Conservation (phyloP, 2,113 vertebrate species). For the Eulemur macaco region DNA sequence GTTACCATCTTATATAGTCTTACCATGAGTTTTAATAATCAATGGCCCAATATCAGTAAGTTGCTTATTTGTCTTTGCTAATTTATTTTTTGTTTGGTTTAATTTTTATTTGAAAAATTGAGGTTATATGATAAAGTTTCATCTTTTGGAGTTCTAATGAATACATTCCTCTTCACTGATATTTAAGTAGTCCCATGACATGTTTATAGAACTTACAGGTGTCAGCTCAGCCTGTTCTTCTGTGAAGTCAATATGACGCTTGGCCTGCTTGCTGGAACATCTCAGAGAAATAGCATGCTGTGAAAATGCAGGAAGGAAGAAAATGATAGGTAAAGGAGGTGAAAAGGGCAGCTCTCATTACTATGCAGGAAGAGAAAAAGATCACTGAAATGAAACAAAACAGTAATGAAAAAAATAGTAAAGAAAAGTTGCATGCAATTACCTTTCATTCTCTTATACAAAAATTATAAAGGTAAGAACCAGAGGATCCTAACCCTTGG, state of each 20-base stretch:
- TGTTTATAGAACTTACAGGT: slow-evolving; percentile 87
- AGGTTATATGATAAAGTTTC: background rate
- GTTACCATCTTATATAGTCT: background rate
- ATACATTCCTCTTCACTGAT: background rate
- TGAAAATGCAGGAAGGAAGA: slow-evolving; percentile 80
- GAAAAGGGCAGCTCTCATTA: slow-evolving; percentile 73
- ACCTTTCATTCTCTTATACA: background rate
- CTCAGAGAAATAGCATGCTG: slow-evolving; percentile 89
- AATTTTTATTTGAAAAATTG: slow-evolving; percentile 41
- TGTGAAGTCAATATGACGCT: slow-evolving; percentile 87
- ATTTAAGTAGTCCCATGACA: background rate
- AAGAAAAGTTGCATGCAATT: slow-evolving; percentile 57
- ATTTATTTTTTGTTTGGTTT: slow-evolving; percentile 14
- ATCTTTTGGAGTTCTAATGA: slow-evolving; percentile 31
- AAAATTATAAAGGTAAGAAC: slow-evolving; percentile 1
- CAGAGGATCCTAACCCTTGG: background rate
- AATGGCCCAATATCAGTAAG: background rate
- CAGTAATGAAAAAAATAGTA: slow-evolving; percentile 59
- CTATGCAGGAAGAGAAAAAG: slow-evolving; percentile 69
- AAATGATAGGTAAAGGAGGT: slow-evolving; percentile 68
- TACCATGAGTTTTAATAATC: background rate
- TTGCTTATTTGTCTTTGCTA: slow-evolving; percentile 9
- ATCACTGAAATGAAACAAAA: slow-evolving; percentile 50
- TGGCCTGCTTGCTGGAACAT: slow-evolving; percentile 86
- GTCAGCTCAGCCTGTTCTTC: slow-evolving; percentile 86